These are phyloP conservation scores for Papilio aristodemus DNA, from an alignment of 1,140 invertebrate genomes.

Conservation along the genomic window DNA sequence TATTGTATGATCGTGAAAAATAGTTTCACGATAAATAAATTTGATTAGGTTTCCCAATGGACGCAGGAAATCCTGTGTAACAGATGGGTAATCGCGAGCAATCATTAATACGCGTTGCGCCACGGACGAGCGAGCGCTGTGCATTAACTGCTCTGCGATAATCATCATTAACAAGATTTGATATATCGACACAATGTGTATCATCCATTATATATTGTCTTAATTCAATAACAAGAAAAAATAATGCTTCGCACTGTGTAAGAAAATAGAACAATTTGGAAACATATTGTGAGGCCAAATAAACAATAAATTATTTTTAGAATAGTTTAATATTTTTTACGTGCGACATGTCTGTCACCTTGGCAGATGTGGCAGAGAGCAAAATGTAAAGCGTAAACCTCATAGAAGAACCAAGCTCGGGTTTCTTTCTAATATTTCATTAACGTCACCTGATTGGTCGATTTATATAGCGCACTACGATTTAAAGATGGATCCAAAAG, in stretches of 20 bases:
- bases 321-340: no score
- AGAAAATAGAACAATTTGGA: no score
- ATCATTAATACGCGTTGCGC: constrained; percentile 32
- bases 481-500: no score
- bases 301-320: no score
- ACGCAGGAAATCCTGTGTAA: constrained; percentile 34
- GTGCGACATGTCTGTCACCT: no score
- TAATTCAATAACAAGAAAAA: constrained; percentile 28
- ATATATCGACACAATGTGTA: constrained; percentile 26
- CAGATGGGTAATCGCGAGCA: constrained; percentile 30
- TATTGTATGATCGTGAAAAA: constrained; percentile 9
- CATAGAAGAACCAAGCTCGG: no score
- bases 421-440: no score
- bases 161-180: constrained; percentile 31
- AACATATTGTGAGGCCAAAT: no score
- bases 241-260: not conserved
- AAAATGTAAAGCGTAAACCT: no score
- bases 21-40: constrained; percentile 18
- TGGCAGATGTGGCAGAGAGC: no score
- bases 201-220: constrained; percentile 21
- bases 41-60: constrained; percentile 32
- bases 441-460: no score
- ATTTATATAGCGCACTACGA: no score
- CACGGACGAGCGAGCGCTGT: constrained; percentile 11
- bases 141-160: constrained; percentile 28